Conservation (phyloP, 2,797 vertebrate genomes). For the Lacerta bilineata region DNA sequence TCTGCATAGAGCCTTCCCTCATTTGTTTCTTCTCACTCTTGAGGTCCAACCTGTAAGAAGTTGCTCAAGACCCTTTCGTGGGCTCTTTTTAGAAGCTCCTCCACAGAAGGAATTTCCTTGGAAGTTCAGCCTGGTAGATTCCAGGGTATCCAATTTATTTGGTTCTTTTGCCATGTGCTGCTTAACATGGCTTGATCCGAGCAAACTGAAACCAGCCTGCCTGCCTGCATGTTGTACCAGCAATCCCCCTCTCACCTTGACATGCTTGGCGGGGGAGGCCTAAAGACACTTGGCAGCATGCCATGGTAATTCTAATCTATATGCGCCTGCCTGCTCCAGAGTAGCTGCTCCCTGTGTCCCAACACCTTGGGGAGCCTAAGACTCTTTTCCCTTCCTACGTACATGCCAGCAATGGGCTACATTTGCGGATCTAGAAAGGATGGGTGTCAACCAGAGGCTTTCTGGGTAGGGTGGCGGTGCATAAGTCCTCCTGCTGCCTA, state of each 20-base stretch:
- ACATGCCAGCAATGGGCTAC: neutral
- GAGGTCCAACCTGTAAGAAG: neutral
- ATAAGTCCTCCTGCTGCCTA: neutral
- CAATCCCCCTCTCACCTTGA: constrained; percentile 16
- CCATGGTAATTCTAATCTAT: constrained; percentile 12
- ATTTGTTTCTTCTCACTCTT: neutral
- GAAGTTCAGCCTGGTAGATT: neutral
- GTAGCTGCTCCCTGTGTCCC: constrained; percentile 21
- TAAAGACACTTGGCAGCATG: constrained; percentile 23
- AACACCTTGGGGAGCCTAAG: neutral
- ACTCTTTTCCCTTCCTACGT: neutral
- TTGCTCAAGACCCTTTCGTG: neutral
- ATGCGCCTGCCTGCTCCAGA: constrained; percentile 22
- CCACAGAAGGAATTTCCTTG: neutral
- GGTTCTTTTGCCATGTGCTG: neutral
- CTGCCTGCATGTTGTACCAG: constrained; percentile 31
- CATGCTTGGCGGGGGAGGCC: neutral
- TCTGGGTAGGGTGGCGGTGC: neutral
- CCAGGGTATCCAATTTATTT: neutral
- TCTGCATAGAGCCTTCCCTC: neutral
- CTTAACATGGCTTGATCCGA: constrained; percentile 4
- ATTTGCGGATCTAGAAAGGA: neutral
- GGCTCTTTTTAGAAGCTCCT: constrained; percentile 4
- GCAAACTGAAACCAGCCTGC: constrained; percentile 13
- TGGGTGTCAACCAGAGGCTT: neutral